phyloP scores from a whole-genome alignment of 2,113 vertebrate species.

The Chascanopsetta lugubris region DNA sequence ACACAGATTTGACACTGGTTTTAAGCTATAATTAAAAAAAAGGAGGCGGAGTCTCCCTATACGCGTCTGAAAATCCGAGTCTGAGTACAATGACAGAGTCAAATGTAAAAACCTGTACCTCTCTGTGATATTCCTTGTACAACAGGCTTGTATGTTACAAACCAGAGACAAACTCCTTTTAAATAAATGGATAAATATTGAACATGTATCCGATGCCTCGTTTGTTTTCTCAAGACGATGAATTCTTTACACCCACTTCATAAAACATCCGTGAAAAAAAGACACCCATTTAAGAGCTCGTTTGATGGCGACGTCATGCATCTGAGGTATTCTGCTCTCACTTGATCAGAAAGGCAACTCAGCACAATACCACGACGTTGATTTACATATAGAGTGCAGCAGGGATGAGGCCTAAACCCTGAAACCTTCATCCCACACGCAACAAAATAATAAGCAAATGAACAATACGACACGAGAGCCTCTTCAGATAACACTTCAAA shows the following conservation, averaged over 20 bases:
- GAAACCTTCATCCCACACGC: too few relatives aligned
- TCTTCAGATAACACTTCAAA: too few relatives aligned
- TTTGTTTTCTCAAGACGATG: background rate
- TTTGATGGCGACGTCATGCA: background rate
- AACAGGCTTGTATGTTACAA: slow-evolving; percentile 67
- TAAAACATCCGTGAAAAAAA: background rate
- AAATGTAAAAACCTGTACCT: slow-evolving; percentile 64
- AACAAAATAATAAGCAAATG: too few relatives aligned
- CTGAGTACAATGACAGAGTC: slow-evolving; percentile 50
- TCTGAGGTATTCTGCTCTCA: background rate
- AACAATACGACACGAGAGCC: too few relatives aligned
- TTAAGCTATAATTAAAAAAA: too few relatives aligned
- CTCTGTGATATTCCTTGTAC: slow-evolving; percentile 68
- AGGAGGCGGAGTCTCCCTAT: slow-evolving; percentile 15
- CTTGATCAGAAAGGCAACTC: background rate
- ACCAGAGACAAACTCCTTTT: slow-evolving; percentile 71
- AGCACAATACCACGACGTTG: background rate
- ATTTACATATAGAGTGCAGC: too few relatives aligned
- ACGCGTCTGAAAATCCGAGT: slow-evolving; percentile 32
- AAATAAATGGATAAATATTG: slow-evolving; percentile 65
- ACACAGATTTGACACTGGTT: slow-evolving; percentile 21
- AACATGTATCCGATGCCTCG: background rate
- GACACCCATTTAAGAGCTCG: background rate
- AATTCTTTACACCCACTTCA: background rate
- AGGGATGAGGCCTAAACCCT: too few relatives aligned